Evolutionary conservation across 2,113 vertebrate genomes (phyloP).

Genomic region (Xyrauchen texanus): DNA sequence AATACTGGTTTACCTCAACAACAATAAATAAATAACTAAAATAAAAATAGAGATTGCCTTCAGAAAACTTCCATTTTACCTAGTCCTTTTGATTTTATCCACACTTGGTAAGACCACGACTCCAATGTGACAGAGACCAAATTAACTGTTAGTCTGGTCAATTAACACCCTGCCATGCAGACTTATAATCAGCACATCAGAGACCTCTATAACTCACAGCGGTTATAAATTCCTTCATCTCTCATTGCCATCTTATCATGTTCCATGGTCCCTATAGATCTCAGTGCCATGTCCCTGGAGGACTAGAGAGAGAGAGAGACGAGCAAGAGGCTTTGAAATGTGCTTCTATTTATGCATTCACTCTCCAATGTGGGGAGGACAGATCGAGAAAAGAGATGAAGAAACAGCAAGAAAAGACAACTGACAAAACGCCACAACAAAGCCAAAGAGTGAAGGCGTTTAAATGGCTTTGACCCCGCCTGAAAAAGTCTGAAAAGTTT

Average conservation of each 20-base stretch:
- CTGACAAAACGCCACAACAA: constrained; percentile 64
- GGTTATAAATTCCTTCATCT: constrained; percentile 37
- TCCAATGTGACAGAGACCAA: constrained; percentile 5
- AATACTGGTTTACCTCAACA: background rate
- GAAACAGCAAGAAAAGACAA: constrained; percentile 43
- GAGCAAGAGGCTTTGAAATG: constrained; percentile 63
- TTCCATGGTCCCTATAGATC: constrained; percentile 53
- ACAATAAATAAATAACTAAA: too few species aligned
- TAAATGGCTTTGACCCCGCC: constrained; percentile 43
- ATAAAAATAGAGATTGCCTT: too few species aligned
- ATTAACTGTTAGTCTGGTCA: constrained; percentile 20
- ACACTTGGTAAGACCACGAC: background rate
- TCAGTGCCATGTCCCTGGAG: constrained; percentile 50
- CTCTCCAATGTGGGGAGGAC: constrained; percentile 49
- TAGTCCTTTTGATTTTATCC: background rate
- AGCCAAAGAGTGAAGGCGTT: constrained; percentile 48
- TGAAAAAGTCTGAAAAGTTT: constrained; percentile 1
- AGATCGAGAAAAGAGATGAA: constrained; percentile 14
- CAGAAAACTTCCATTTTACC: too few species aligned
- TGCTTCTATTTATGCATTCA: constrained; percentile 57
- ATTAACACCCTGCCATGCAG: constrained; percentile 35
- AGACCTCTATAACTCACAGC: background rate
- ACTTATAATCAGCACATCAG: constrained; percentile 2
- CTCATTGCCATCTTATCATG: background rate
- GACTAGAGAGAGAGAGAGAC: constrained; percentile 53